phyloP scores from a whole-genome alignment of 1,140 invertebrate species.

The Lucilia sericata region DNA sequence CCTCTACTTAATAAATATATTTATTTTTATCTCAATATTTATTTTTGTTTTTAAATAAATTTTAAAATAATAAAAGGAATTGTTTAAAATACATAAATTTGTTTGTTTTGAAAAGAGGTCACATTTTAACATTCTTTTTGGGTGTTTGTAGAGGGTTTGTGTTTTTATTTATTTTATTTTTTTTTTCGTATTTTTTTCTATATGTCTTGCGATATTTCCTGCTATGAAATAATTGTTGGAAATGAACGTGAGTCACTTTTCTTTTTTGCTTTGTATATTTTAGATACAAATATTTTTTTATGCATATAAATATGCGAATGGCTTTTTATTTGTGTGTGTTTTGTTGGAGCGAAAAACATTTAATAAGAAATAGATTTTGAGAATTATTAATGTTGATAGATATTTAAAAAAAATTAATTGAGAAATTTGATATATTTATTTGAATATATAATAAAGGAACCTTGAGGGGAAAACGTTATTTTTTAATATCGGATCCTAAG shows the following conservation, averaged over 20 bases:
- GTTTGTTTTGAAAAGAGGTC: neutral
- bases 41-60: neutral
- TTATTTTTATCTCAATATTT: neutral
- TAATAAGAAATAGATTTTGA: no score
- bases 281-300: neutral
- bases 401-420: no score
- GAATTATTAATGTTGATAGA: no score
- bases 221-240: neutral
- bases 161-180: neutral
- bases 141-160: neutral
- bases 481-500: no score
- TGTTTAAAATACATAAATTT: neutral
- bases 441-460: no score
- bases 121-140: conserved; percentile 4
- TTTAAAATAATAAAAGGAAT: no score
- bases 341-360: neutral
- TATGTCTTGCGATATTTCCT: neutral
- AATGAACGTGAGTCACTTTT: neutral
- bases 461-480: no score
- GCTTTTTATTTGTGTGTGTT: neutral
- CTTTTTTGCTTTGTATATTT: no score
- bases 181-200: neutral
- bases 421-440: no score
- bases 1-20: no score
- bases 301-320: neutral